Evolutionary conservation across 2,888 invertebrate species (phyloP).

Genomic region (Antheraea yamamai): DNA sequence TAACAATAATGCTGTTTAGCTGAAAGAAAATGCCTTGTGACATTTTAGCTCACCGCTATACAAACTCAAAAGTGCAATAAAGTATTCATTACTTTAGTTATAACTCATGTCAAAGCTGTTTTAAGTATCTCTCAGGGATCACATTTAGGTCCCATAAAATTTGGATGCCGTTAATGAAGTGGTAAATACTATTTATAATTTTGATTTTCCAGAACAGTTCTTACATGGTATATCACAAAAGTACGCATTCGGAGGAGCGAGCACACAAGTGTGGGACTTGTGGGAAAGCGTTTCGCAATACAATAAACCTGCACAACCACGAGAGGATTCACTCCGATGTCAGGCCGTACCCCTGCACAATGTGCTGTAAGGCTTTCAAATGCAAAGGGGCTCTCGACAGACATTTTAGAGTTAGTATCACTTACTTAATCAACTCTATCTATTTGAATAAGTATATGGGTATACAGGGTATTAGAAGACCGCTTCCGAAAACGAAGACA

Average conservation of each 20-base stretch:
- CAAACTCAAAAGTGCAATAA: no score
- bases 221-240: slow-evolving; percentile 68
- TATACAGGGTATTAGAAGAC: no score
- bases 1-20: no score
- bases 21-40: no score
- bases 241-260: slow-evolving; percentile 64
- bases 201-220: slow-evolving; percentile 58
- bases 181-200: background rate
- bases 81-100: no score
- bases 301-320: slow-evolving; percentile 69
- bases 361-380: slow-evolving; percentile 70
- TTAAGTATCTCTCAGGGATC: background rate
- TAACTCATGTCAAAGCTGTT: no score
- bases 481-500: no score
- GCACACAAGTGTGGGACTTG: slow-evolving; percentile 59
- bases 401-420: slow-evolving; percentile 55
- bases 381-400: slow-evolving; percentile 67
- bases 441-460: background rate
- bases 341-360: slow-evolving; percentile 63
- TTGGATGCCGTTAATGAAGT: background rate
- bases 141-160: background rate
- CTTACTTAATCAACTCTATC: background rate
- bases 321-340: slow-evolving; percentile 66
- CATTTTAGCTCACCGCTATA: no score
- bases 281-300: slow-evolving; percentile 67